Conservation (phyloP, 2,888 invertebrate genomes). For the Catonia carolina region DNA sequence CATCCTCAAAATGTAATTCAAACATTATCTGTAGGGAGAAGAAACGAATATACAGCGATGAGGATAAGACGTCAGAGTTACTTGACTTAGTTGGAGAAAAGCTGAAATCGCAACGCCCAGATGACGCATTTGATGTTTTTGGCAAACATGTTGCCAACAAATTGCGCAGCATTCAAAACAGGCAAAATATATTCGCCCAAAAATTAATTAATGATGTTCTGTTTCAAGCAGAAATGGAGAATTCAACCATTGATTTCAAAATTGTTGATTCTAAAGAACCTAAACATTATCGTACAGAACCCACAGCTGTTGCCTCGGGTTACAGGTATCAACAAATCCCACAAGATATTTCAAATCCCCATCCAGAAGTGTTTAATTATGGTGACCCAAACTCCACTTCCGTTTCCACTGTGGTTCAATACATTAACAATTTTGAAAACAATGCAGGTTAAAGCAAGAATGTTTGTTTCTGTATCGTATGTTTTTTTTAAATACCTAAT, state of each 20-base stretch:
- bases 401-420: too few relatives aligned
- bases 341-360: conserved; percentile 26
- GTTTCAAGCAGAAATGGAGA: background rate
- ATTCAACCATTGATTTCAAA: background rate
- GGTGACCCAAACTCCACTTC: too few relatives aligned
- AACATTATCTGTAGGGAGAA: background rate
- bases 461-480: too few relatives aligned
- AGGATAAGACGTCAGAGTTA: background rate
- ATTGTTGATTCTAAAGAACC: conserved; percentile 1
- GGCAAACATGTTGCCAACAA: background rate
- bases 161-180: background rate
- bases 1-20: background rate
- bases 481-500: background rate
- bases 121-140: background rate
- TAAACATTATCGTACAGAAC: conserved; percentile 25
- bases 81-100: background rate
- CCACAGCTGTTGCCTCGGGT: conserved; percentile 27
- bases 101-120: background rate
- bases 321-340: conserved; percentile 28
- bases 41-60: background rate
- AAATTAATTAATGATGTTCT: conserved; percentile 1
- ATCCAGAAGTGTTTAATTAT: too few relatives aligned
- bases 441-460: too few relatives aligned
- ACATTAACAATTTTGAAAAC: too few relatives aligned
- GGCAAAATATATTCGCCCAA: background rate